Evolutionary conservation across 2,888 invertebrate genomes (phyloP).

Genomic region (Steinernema carpocapsae): DNA sequence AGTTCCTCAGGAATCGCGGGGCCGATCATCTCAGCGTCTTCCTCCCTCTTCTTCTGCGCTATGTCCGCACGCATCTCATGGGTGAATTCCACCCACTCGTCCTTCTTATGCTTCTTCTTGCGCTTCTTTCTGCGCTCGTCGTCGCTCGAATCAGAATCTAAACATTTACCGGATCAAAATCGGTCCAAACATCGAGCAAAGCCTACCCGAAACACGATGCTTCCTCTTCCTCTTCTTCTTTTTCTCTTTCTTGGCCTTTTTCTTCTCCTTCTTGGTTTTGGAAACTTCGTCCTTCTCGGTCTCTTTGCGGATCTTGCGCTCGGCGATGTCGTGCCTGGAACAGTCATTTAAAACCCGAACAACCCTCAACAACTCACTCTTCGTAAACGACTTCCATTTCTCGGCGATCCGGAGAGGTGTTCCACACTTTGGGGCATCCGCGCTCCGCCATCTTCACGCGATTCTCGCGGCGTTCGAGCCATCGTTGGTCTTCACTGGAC

Average conservation of each 20-base stretch:
- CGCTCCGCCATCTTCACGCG: too few species aligned
- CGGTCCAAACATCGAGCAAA: not conserved
- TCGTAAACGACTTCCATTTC: slow-evolving; percentile 48
- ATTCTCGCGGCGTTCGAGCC: slow-evolving; percentile 44
- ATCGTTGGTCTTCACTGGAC: not conserved
- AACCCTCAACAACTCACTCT: slow-evolving; percentile 40
- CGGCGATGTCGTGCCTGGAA: slow-evolving; percentile 44
- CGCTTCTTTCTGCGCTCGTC: not conserved
- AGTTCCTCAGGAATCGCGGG: slow-evolving; percentile 53
- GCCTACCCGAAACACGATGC: slow-evolving; percentile 15
- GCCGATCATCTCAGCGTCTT: slow-evolving; percentile 50
- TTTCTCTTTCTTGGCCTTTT: not conserved
- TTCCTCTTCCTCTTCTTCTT: slow-evolving; percentile 42
- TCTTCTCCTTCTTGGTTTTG: slow-evolving; percentile 38
- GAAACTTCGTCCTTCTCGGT: slow-evolving; percentile 40
- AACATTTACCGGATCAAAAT: not conserved
- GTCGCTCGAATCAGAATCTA: slow-evolving; percentile 7
- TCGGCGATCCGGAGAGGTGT: slow-evolving; percentile 45
- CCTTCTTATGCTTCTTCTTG: slow-evolving; percentile 18
- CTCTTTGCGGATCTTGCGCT: slow-evolving; percentile 39
- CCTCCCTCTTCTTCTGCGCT: slow-evolving; percentile 47
- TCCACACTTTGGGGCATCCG: slow-evolving; percentile 47
- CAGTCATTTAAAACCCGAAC: not conserved
- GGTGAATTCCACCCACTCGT: slow-evolving; percentile 61
- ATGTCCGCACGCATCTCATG: slow-evolving; percentile 48